phyloP scores from a whole-genome alignment of 2,113 vertebrate genomes.

The Sclerurus mexicanus region DNA sequence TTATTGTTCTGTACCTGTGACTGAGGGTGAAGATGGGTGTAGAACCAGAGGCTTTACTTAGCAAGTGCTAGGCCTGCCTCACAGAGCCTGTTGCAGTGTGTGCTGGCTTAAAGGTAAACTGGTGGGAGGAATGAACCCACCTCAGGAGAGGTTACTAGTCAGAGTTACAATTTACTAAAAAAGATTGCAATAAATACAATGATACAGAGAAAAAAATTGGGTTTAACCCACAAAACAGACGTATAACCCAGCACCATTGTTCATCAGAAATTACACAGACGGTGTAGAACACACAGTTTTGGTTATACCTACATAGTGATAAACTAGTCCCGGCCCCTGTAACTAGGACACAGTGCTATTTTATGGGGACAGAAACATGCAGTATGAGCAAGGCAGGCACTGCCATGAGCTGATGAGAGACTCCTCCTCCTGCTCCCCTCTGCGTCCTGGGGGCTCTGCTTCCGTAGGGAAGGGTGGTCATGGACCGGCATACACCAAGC shows the following conservation, averaged over 20 bases:
- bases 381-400: fast-evolving
- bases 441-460: background rate
- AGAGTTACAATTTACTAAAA: no score
- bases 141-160: no score
- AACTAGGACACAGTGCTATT: background rate
- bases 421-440: background rate
- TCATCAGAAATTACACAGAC: no score
- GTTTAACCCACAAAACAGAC: no score
- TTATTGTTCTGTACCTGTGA: background rate
- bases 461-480: fast-evolving
- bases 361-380: background rate
- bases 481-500: fast-evolving
- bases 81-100: background rate
- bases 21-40: background rate
- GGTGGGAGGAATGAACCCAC: no score
- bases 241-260: no score
- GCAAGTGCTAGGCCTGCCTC: background rate
- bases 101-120: no score
- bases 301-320: no score
- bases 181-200: no score
- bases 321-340: no score
- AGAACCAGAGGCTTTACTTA: background rate
- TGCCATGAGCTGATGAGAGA: background rate
- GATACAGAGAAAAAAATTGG: no score
- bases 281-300: no score